Conservation (phyloP, 2,888 invertebrate species). For the Ichneumon xanthorius region DNA sequence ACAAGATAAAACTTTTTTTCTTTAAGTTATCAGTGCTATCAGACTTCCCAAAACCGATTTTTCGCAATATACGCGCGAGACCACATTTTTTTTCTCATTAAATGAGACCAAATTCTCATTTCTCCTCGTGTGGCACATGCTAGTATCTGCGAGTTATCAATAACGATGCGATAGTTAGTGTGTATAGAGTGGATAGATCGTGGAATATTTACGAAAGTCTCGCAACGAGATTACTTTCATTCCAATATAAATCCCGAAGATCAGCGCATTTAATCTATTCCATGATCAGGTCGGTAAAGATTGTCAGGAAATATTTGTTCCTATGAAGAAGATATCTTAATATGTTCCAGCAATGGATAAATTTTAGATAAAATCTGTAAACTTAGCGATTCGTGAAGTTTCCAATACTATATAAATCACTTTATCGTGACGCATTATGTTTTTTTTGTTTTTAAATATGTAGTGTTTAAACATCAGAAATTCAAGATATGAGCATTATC, state of each 20-base stretch:
- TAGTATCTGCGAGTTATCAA: slow-evolving; percentile 56
- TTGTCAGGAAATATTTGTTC: slow-evolving; percentile 70
- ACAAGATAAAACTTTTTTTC: slow-evolving; percentile 59
- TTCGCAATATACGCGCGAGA: slow-evolving; percentile 47
- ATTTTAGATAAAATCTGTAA: slow-evolving; percentile 56
- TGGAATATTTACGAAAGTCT: slow-evolving; percentile 46
- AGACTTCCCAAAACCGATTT: slow-evolving; percentile 61
- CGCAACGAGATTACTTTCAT: slow-evolving; percentile 36
- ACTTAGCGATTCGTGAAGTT: slow-evolving; percentile 53
- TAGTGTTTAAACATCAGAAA: slow-evolving; percentile 59
- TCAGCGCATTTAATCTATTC: slow-evolving; percentile 38
- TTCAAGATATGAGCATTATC: slow-evolving; percentile 57
- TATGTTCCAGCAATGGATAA: slow-evolving; percentile 41
- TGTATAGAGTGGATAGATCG: slow-evolving; percentile 32
- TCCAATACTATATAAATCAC: slow-evolving; percentile 36
- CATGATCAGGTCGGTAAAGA: slow-evolving; percentile 65
- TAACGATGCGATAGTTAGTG: slow-evolving; percentile 46
- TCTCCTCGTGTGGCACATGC: slow-evolving; percentile 51
- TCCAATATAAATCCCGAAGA: slow-evolving; percentile 19
- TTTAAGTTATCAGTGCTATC: slow-evolving; percentile 58
- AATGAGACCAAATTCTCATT: slow-evolving; percentile 34
- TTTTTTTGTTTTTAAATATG: slow-evolving; percentile 41
- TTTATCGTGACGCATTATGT: slow-evolving; percentile 38
- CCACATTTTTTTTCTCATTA: slow-evolving; percentile 6
- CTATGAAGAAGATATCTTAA: slow-evolving; percentile 61